Evolutionary conservation across 2,113 vertebrate genomes (phyloP).

Genomic region (Amphiprion percula): DNA sequence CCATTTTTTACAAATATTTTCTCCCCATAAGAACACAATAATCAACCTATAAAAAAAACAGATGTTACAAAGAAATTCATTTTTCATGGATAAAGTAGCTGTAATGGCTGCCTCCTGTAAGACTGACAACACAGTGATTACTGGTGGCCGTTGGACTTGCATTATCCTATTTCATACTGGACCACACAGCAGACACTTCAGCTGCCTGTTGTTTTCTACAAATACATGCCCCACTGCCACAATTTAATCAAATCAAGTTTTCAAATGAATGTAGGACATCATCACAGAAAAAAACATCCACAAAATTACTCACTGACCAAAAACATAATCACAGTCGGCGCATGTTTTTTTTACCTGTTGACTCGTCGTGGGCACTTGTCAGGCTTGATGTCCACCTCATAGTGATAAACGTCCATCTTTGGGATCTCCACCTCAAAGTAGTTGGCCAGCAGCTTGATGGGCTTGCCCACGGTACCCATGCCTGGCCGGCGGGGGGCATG

Average conservation of each 20-base stretch:
- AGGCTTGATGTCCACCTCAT: conserved; percentile 99
- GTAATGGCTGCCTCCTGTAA: neutral
- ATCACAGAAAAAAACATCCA: neutral
- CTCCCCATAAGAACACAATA: neutral
- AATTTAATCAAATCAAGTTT: neutral
- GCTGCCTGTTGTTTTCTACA: conserved; percentile 23
- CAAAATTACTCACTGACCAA: neutral
- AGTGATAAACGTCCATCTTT: conserved; percentile 98
- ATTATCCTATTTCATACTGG: conserved; percentile 35
- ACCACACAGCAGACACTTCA: conserved; percentile 22
- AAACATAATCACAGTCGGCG: neutral
- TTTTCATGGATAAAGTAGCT: conserved; percentile 26
- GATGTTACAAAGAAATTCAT: conserved; percentile 1
- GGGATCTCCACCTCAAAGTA: conserved; percentile 99
- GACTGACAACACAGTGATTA: conserved; percentile 39
- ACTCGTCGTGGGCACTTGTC: conserved; percentile 99
- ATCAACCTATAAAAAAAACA: conserved; percentile 1
- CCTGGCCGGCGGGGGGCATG: conserved; percentile 97
- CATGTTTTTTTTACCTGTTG: conserved; percentile 90
- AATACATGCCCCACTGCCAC: neutral
- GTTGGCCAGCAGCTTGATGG: conserved; percentile 99
- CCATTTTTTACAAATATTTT: neutral
- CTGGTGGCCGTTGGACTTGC: conserved; percentile 29
- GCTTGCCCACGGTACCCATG: conserved; percentile 98
- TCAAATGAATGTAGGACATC: conserved; percentile 3